Base-by-base conservation (phyloP, 2,797 vertebrate genomes). In the Crypturellus tataupa region DNA sequence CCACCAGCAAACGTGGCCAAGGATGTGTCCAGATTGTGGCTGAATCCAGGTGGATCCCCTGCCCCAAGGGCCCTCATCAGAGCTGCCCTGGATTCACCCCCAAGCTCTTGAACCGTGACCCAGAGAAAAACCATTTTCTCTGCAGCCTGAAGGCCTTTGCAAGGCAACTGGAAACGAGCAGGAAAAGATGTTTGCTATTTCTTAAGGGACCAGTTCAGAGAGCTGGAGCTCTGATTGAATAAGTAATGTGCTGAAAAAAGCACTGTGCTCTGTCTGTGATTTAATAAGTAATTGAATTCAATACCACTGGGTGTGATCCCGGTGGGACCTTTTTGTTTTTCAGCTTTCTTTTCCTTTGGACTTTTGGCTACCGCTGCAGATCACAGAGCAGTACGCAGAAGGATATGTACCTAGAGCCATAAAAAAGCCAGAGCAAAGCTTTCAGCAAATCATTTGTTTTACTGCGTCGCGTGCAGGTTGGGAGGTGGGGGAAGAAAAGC, bases 261-360 rank as follows among this genome's bases (percentile, higher is more conserved):
- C 88, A 24, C 83, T 58, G 20, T 80, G 83, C 42, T 89, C 69
- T 90, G 90, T 78, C 1, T 3, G 59, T 79, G 89, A 85, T 94
- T 96, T 96, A 96, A 96, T 95, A 90, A 95, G 85, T 95, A 94
- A 96, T 94, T 96, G 95, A 96, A 89, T 93, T 88, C 91, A 91
- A 87, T 91, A 62, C 77, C 0, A 1, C 78, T 0, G 2, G 37
- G 92, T 93, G 81, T 0, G 1, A 94, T 94, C 96, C 92, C 90
- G 17, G 44, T n/a, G 87, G 87, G 89, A 94, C 59, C 73, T 91
- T 86, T 94, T 87, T 96, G 86, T 91, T 97, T 95, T 96, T 79
- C 85, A 95, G 80, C 69, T 94, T 80, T 3, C 58, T 88, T 94
- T 94, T 94, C 78, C 83, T 96, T 94, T 87, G 71, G 85, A 94